Conservation (phyloP, 2,888 invertebrate species). For the Piscicola geometra region DNA sequence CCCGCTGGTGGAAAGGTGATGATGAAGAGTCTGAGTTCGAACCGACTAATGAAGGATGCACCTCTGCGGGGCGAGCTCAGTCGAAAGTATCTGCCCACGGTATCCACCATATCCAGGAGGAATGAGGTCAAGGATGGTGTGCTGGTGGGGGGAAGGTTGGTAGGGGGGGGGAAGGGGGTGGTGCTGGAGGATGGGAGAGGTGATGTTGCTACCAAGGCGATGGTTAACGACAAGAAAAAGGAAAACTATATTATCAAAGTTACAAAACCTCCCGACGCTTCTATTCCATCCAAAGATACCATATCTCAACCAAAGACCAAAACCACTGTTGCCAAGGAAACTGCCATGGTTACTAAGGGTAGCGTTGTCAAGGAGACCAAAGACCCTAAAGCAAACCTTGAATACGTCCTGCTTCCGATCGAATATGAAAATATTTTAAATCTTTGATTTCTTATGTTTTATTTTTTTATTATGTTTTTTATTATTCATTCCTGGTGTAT, state of each 20-base stretch:
- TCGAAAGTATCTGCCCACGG: too few relatives aligned
- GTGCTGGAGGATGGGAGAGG: too few relatives aligned
- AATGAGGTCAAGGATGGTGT: background rate
- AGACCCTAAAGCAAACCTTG: too few relatives aligned
- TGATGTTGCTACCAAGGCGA: too few relatives aligned
- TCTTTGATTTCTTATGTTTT: background rate
- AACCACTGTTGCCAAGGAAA: background rate
- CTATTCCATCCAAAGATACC: background rate
- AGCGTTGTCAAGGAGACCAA: background rate
- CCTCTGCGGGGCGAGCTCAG: too few relatives aligned
- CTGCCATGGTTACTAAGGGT: background rate
- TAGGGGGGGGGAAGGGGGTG: background rate
- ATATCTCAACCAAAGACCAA: background rate
- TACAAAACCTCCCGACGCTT: background rate
- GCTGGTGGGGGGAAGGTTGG: background rate
- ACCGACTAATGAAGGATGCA: too few relatives aligned
- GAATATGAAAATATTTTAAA: background rate
- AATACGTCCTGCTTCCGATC: too few relatives aligned
- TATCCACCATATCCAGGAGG: too few relatives aligned
- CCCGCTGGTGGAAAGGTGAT: background rate
- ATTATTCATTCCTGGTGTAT: background rate
- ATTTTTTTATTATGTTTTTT: background rate
- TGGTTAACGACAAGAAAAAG: background rate
- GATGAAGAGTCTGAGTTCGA: background rate
- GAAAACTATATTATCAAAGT: background rate